Evolutionary conservation across 2,797 vertebrate species (phyloP), one percentile per base, ranked within the genome.

Genomic region (Leptatherina wallacei): DNA sequence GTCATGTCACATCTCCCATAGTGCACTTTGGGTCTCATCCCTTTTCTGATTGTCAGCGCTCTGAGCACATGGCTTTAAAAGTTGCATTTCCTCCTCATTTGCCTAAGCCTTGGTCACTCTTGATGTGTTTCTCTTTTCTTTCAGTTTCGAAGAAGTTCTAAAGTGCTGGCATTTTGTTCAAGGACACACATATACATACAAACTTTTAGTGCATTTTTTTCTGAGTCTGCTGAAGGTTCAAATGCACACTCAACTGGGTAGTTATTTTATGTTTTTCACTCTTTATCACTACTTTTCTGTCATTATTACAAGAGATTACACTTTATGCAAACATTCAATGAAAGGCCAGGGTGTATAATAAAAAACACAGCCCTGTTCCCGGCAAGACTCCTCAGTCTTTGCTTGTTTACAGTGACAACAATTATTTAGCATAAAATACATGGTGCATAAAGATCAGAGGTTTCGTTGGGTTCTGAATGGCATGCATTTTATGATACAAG

Each of bases 11-110:
- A 85, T 88, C 89, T 90, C 89, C 90, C 87, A 86, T 88, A 93
- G 91, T 92, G 93, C 92, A 92, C 88, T 77, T 84, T 85, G 89
- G 77, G 81, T 87, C 91, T 82, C 81, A 76, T 89, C 83, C 87
- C 80, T 81, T 72, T 82, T 94, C 90, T 95, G 94, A 95, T 95
- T 95, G 94, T 95, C 94, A 90, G 93, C 86, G 92, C 93, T 95
- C 92, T 89, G 89, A 94, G 91, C 93, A 92, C 92, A 91, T 95
- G 93, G 92, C 93, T 95, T 94, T 90, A 83, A 91, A 91, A 89
- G 81, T 85, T 88, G 72, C 73, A 62, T 84, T 82, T 86, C 47
- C 70, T 63, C 69, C 75, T 81, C 57, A 13, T 64, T 73, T 60
- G 40, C 71, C 70, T 35, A 69, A 88, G 82, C 73, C 80, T 85